A percentile compares a stretch with the other conserved stretches of the same genome.
These are phyloP conservation scores for Gambelia wislizenii DNA, from an alignment of 2,797 vertebrate genomes.

Conservation along the genomic window DNA sequence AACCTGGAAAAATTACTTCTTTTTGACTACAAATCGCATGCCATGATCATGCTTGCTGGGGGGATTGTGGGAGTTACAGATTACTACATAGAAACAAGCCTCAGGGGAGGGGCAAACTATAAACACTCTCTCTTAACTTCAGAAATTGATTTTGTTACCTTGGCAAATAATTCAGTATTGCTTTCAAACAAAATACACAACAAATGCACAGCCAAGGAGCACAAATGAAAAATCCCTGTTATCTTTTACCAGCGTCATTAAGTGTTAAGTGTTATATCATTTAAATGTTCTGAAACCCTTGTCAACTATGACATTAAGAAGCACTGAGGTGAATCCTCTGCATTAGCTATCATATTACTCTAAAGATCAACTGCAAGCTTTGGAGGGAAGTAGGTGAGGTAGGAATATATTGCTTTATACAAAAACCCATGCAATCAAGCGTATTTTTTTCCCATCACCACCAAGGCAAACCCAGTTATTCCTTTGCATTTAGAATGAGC, in stretches of 20 bases:
- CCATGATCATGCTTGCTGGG: too few relatives aligned
- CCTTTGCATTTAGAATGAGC: slow-evolving; percentile 3
- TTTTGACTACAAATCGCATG: too few relatives aligned
- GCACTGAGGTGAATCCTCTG: slow-evolving; percentile 36
- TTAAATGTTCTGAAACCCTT: background rate
- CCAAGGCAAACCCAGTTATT: slow-evolving; percentile 44
- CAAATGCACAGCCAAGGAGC: slow-evolving; percentile 7
- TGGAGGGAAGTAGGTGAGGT: background rate
- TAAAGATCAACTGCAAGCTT: slow-evolving; percentile 18
- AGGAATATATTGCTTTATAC: slow-evolving; percentile 7
- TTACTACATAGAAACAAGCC: slow-evolving; percentile 32
- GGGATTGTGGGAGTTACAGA: too few relatives aligned
- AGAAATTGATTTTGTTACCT: slow-evolving; percentile 28
- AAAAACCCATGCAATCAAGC: background rate
- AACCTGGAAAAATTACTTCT: too few relatives aligned
- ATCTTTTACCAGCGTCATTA: slow-evolving; percentile 10
- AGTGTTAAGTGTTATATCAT: slow-evolving; percentile 8
- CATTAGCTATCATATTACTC: background rate
- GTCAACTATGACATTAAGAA: slow-evolving; percentile 43
- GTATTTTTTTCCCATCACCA: slow-evolving; percentile 6
- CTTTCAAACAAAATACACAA: background rate
- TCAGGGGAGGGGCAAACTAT: fast-evolving
- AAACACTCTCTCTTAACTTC: background rate
- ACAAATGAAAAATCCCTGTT: background rate
- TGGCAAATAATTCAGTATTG: background rate